These are phyloP conservation scores for Caenorhabditis sp. DNA, from an alignment of 2,888 invertebrate species.

Conservation along the genomic window DNA sequence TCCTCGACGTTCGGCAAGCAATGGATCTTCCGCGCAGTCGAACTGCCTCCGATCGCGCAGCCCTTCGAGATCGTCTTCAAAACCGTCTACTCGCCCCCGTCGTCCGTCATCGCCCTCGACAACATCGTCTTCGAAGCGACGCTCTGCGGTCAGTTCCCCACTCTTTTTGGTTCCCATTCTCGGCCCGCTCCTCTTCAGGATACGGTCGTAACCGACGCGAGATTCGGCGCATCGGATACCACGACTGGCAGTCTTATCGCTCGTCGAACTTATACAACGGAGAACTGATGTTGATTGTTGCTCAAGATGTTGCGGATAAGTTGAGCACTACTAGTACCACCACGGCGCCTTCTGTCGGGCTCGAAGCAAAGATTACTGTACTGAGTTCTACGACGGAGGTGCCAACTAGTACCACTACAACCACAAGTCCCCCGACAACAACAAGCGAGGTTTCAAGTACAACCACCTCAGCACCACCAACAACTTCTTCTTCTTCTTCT, in stretches of 20 bases:
- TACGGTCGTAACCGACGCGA: constrained; percentile 53
- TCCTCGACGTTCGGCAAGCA: constrained; percentile 72
- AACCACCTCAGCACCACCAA: background rate
- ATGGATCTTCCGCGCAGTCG: constrained; percentile 73
- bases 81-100: constrained; percentile 70
- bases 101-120: constrained; percentile 74
- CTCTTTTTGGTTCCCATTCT: background rate
- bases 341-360: constrained; percentile 1
- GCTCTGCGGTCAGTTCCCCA: constrained; percentile 75
- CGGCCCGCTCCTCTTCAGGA: constrained; percentile 12
- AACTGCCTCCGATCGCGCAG: constrained; percentile 74
- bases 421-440: constrained; percentile 38
- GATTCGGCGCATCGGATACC: constrained; percentile 60
- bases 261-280: constrained; percentile 60
- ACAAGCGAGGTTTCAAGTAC: constrained; percentile 10
- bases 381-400: background rate
- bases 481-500: background rate
- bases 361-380: no score
- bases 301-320: constrained; percentile 60
- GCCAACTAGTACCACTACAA: constrained; percentile 26
- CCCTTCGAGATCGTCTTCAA: constrained; percentile 75
- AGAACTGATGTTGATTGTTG: constrained; percentile 68
- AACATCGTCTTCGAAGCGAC: constrained; percentile 74
- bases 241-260: constrained; percentile 62
- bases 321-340: constrained; percentile 16